Base-by-base conservation (phyloP, 1,140 invertebrate species). In the Vanessa tameamea region DNA sequence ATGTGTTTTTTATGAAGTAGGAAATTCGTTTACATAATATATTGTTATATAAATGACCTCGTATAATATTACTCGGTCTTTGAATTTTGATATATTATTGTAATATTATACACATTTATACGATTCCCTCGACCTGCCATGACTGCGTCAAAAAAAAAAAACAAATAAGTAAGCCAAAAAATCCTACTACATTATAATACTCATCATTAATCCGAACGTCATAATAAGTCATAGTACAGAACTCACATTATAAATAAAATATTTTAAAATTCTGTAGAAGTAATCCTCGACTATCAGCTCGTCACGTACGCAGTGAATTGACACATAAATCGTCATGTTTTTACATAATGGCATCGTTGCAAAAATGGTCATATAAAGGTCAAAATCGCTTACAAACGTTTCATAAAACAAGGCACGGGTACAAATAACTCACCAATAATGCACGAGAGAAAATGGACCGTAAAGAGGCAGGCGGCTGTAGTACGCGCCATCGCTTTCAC, bases 371-470 rank as follows among this genome's bases (percentile, higher is more conserved):
- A 57, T 64, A 51, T 69, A 75, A 64, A 70, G 72, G 23, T 76
- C 69, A 72, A 74, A 78, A 63, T 80, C 50, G 74, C 72, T 74
- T 72, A 69, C n/a, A 65, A 69, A 51, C 53, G n/a, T 64, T 71
- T 48, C 55, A 57, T 47, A 59, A 64, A 75, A 72, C 31, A 65
- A 37, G 63, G 63, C 57, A 59, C 67, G 69, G 67, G 61, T 75
- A 69, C 66, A 69, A 74, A 75, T 76, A 76, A 85, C 90, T 91
- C 76, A 92, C 90, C 85, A 81, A 90, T 90, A 82, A 92, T 87
- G 73, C 82, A 92, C 51, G 86, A 89, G 75, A 92, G 87, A 83
- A 92, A 92, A 87, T 91, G 84, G 75, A 87, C 84, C 64, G 86
- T 90, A 79, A 92, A 90, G 78, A 92, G 84, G 82, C 83, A 89